These are phyloP conservation scores for Heliconius charithonia DNA, from an alignment of 2,888 invertebrate species.

Conservation along the genomic window DNA sequence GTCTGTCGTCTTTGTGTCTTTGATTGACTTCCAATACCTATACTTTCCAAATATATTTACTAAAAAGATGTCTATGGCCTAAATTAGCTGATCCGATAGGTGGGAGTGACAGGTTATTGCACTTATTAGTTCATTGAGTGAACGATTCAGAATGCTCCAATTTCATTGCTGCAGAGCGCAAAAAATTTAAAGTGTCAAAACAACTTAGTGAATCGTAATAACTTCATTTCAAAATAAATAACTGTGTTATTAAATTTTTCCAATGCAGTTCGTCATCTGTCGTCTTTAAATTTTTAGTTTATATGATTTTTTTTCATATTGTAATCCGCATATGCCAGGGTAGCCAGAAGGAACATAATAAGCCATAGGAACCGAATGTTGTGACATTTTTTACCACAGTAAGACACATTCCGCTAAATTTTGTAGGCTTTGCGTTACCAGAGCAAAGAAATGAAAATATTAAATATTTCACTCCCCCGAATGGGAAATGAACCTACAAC, in stretches of 20 bases:
- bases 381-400: too few species aligned
- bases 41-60: constrained; percentile 34
- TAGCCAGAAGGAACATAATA: too few species aligned
- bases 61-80: constrained; percentile 33
- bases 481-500: too few species aligned
- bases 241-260: not conserved
- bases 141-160: constrained; percentile 47
- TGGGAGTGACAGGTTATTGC: constrained; percentile 46
- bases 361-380: too few species aligned
- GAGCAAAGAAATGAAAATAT: too few species aligned
- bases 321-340: too few species aligned
- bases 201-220: not conserved
- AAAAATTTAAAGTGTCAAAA: constrained; percentile 49
- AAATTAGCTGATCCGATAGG: constrained; percentile 37
- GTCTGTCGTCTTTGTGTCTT: constrained; percentile 27
- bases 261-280: not conserved
- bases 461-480: too few species aligned
- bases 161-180: constrained; percentile 55
- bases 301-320: not conserved
- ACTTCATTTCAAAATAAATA: not conserved
- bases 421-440: too few species aligned
- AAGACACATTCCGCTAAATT: too few species aligned
- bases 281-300: not conserved
- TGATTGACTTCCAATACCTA: constrained; percentile 14
- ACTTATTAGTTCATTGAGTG: constrained; percentile 46